Conservation (phyloP, 2,888 invertebrate genomes). For the Drosophila birchii region DNA sequence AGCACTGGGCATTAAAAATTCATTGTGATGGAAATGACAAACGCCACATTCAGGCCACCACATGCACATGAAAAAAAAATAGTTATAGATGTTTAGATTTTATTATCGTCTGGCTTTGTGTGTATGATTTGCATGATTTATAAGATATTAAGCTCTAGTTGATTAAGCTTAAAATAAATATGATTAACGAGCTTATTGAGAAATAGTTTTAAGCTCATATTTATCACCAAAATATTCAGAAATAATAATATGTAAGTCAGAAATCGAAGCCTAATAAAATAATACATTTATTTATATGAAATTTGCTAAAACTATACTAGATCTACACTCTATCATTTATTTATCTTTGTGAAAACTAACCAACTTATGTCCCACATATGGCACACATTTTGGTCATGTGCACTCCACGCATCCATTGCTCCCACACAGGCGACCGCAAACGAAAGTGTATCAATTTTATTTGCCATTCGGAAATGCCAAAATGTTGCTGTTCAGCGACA, state of each 20-base stretch:
- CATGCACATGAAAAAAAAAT: conserved; percentile 14
- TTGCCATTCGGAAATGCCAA: conserved; percentile 59
- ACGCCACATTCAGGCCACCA: conserved; percentile 23
- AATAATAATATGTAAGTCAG: no score
- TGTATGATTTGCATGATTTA: not conserved
- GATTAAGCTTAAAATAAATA: not conserved
- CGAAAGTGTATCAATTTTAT: conserved; percentile 54
- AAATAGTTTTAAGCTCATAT: not conserved
- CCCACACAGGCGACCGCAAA: conserved; percentile 32
- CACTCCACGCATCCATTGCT: conserved; percentile 4
- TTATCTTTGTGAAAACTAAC: not conserved
- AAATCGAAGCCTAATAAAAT: not conserved
- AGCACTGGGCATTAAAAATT: conserved; percentile 56
- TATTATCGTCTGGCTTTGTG: not conserved
- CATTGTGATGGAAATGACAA: conserved; percentile 46
- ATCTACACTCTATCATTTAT: not conserved
- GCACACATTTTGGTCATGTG: conserved; percentile 5
- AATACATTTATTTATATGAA: not conserved
- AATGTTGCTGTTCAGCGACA: conserved; percentile 57
- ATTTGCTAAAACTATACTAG: not conserved
- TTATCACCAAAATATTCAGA: no score
- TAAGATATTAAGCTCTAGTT: not conserved
- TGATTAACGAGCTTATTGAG: not conserved
- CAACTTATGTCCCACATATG: not conserved
- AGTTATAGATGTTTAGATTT: not conserved